phyloP scores from a whole-genome alignment of 1,140 invertebrate genomes.

The Trichonephila clavipes region DNA sequence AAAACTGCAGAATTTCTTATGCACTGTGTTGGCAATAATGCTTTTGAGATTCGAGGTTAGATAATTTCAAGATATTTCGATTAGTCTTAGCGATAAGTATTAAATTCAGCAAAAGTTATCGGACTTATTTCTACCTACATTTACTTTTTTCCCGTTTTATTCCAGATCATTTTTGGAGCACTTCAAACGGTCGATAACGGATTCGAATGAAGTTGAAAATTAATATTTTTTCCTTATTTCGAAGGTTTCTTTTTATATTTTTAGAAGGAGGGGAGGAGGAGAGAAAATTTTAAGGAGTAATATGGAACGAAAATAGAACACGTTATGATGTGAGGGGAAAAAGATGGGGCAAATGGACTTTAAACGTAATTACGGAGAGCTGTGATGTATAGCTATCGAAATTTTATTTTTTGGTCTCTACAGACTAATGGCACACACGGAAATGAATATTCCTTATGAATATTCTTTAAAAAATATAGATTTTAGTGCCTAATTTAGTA shows the following conservation, averaged over 20 bases:
- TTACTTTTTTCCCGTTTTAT: neutral
- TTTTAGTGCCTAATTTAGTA: constrained; percentile 13
- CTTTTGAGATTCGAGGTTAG: neutral
- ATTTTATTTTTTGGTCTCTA: constrained; percentile 31
- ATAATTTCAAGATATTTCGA: neutral
- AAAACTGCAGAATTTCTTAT: neutral
- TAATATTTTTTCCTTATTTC: constrained; percentile 47
- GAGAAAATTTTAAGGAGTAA: constrained; percentile 25
- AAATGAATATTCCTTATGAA: neutral
- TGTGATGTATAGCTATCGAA: neutral
- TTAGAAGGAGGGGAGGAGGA: neutral
- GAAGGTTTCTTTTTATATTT: constrained; percentile 15
- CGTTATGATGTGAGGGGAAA: neutral
- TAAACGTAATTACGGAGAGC: constrained; percentile 54
- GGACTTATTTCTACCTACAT: constrained; percentile 12
- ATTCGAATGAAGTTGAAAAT: constrained; percentile 59
- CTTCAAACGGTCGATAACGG: constrained; percentile 41
- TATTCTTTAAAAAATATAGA: constrained; percentile 23
- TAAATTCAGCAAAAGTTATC: constrained; percentile 22
- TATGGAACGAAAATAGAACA: constrained; percentile 51
- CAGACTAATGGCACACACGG: neutral
- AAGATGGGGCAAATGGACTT: constrained; percentile 48
- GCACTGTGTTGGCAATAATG: neutral
- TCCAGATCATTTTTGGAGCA: constrained; percentile 44
- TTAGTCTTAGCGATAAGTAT: constrained; percentile 4